phyloP scores from a whole-genome alignment of 35 echinoderm and acorn worm species.

The Apostichopus californicus region DNA sequence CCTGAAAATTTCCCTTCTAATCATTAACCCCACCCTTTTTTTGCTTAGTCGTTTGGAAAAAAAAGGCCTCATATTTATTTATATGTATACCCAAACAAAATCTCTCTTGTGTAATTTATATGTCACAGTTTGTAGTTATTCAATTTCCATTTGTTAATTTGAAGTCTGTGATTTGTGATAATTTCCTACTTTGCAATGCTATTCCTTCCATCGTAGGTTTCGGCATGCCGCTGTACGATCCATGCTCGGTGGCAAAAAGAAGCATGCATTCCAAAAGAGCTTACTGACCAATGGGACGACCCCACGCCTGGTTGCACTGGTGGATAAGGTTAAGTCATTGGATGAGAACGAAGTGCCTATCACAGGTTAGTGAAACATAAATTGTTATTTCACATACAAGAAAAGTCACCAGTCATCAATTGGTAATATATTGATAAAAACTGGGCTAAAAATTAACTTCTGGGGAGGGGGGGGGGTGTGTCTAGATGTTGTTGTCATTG shows the following conservation, averaged over 20 bases:
- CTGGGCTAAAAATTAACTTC: no score
- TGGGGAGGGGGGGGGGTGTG: no score
- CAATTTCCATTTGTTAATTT: no score
- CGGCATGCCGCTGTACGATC: constrained; percentile 95
- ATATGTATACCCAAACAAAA: no score
- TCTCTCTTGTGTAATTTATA: no score
- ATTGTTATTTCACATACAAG: neutral
- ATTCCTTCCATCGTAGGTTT: constrained; percentile 56
- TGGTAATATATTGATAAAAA: neutral
- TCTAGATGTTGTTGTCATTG: no score
- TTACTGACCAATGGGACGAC: constrained; percentile 30
- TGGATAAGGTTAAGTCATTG: constrained; percentile 89
- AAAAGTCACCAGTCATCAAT: neutral
- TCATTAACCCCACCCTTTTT: no score
- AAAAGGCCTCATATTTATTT: no score
- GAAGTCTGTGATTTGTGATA: no score
- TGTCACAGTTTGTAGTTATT: no score
- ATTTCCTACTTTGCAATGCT: no score
- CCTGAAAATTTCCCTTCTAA: neutral
- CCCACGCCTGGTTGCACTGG: constrained; percentile 84
- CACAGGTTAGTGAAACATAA: constrained; percentile 54
- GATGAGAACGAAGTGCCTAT: constrained; percentile 61
- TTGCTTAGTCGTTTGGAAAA: no score
- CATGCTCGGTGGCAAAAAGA: constrained; percentile 92
- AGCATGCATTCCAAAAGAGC: constrained; percentile 48